These are phyloP conservation scores for Brachycybe producta DNA, from an alignment of 2,888 invertebrate species.

Conservation along the genomic window DNA sequence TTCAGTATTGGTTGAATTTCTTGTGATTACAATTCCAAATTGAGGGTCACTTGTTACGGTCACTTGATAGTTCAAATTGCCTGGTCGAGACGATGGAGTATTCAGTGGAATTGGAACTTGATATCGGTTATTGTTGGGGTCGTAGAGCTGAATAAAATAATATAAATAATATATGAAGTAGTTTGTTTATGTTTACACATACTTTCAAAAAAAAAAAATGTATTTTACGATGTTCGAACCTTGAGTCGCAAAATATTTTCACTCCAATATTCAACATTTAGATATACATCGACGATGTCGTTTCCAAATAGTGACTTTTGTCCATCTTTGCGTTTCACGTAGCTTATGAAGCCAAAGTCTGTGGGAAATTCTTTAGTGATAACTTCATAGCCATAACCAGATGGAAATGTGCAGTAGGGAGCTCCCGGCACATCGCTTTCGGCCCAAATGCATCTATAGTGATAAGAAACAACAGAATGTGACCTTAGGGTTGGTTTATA, in stretches of 20 bases:
- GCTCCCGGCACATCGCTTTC: not conserved
- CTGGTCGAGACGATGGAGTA: conserved; percentile 17
- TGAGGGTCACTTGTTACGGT: conserved; percentile 22
- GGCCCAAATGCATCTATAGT: conserved; percentile 16
- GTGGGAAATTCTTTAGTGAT: not conserved
- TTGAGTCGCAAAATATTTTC: conserved; percentile 15
- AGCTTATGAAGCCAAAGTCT: not conserved
- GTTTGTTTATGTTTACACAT: not conserved
- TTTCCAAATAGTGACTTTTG: conserved; percentile 9
- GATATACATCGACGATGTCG: conserved; percentile 13
- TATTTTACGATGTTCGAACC: not conserved
- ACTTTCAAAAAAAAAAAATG: not conserved
- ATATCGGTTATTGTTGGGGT: conserved; percentile 10
- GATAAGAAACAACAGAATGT: too few relatives aligned
- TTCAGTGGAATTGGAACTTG: conserved; percentile 8
- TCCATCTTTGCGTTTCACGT: not conserved
- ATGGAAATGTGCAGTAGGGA: conserved; percentile 17
- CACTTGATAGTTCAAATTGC: conserved; percentile 23
- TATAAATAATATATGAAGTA: not conserved
- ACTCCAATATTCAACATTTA: conserved; percentile 13
- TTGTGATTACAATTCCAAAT: conserved; percentile 25
- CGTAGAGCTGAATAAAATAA: conserved; percentile 12
- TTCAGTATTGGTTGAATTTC: conserved; percentile 22
- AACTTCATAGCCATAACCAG: conserved; percentile 15
- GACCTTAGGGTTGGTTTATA: too few relatives aligned